Conservation (phyloP, 2,888 invertebrate species). For the Acanthosoma haemorrhoidale region DNA sequence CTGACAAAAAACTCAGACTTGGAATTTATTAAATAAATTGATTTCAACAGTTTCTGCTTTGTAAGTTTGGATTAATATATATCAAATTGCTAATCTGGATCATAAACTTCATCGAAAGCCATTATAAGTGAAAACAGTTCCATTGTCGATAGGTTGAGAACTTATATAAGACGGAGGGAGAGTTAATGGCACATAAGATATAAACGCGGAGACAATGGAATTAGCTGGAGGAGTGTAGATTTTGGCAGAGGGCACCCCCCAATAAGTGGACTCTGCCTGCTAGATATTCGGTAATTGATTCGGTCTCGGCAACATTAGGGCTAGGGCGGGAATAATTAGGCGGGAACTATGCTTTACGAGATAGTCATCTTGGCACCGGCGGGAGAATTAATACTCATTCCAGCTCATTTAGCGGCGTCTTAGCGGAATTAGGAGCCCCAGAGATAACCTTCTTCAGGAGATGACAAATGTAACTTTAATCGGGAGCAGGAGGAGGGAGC, state of each 20-base stretch:
- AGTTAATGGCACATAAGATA: constrained; percentile 8
- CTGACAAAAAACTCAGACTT: too few species aligned
- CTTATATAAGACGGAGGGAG: not conserved
- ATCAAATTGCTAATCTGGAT: too few species aligned
- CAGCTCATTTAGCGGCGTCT: constrained; percentile 40
- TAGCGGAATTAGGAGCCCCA: constrained; percentile 37
- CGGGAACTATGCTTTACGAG: constrained; percentile 38
- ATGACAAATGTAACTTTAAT: constrained; percentile 42
- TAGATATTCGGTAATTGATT: constrained; percentile 27
- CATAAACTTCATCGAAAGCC: too few species aligned
- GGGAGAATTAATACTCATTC: constrained; percentile 41
- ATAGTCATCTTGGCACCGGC: constrained; percentile 33
- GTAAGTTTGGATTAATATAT: too few species aligned
- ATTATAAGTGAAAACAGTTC: too few species aligned
- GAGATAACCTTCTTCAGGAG: constrained; percentile 35
- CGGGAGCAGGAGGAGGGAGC: constrained; percentile 36
- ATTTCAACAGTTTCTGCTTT: too few species aligned
- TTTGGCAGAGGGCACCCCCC: constrained; percentile 6
- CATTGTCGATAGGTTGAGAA: not conserved
- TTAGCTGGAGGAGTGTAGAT: not conserved
- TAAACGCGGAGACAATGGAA: constrained; percentile 1
- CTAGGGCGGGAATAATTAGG: constrained; percentile 32
- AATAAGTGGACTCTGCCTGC: not conserved
- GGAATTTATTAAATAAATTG: too few species aligned
- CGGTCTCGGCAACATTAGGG: constrained; percentile 13